phyloP scores from a whole-genome alignment of 2,888 invertebrate species.

The Euphydryas editha region DNA sequence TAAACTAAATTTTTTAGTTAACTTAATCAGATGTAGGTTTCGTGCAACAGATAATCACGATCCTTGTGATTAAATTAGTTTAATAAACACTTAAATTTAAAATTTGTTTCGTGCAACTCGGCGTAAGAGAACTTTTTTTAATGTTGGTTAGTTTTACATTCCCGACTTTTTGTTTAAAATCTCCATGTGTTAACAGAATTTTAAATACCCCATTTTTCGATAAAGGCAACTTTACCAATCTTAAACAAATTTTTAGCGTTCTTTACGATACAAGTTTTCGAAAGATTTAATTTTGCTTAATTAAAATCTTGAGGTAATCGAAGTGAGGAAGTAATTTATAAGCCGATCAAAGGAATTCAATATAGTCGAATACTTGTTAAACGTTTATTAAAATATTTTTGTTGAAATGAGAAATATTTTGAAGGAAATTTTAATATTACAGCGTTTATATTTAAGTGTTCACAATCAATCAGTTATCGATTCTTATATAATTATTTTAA shows the following conservation, averaged over 20 bases:
- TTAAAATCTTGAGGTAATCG: constrained; percentile 52
- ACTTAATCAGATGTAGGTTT: too few species aligned
- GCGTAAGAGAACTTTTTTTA: too few species aligned
- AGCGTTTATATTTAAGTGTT: background rate
- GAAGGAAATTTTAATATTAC: constrained; percentile 9
- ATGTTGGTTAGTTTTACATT: too few species aligned
- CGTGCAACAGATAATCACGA: too few species aligned
- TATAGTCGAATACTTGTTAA: constrained; percentile 42
- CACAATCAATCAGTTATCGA: background rate
- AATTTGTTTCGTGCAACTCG: too few species aligned
- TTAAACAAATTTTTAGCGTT: constrained; percentile 52
- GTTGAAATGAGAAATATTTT: constrained; percentile 39
- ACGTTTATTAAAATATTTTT: constrained; percentile 45
- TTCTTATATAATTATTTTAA: background rate
- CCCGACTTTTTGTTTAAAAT: too few species aligned
- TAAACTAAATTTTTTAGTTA: too few species aligned
- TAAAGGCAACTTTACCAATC: constrained; percentile 50
- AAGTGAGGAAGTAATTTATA: constrained; percentile 47
- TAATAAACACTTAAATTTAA: too few species aligned
- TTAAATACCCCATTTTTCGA: too few species aligned
- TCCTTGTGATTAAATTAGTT: too few species aligned
- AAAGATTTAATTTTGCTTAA: constrained; percentile 55
- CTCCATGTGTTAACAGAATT: too few species aligned
- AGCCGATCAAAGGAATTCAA: constrained; percentile 50
- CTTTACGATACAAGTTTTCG: constrained; percentile 48